Evolutionary conservation across 2,888 invertebrate genomes (phyloP).

Genomic region (Cryptocephalus moraei): DNA sequence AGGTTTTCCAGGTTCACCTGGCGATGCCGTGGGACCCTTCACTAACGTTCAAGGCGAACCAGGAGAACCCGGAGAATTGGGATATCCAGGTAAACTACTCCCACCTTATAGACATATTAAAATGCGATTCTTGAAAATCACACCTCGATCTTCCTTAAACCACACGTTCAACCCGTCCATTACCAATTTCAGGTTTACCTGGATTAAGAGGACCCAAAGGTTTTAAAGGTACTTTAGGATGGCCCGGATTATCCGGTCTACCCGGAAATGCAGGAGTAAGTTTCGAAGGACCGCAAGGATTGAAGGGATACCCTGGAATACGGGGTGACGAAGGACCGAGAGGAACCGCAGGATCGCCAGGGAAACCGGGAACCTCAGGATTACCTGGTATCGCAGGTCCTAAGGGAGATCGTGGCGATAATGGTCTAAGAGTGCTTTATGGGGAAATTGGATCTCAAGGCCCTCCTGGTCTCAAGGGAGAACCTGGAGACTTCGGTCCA

Average conservation of each 20-base stretch:
- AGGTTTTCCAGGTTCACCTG: conserved; percentile 18
- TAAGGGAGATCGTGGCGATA: conserved; percentile 46
- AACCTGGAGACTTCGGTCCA: conserved; percentile 33
- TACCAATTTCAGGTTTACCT: conserved; percentile 29
- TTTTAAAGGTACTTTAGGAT: conserved; percentile 45
- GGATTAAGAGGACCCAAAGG: conserved; percentile 41
- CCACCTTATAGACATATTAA: too few species aligned
- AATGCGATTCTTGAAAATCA: too few species aligned
- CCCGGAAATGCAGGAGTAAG: conserved; percentile 32
- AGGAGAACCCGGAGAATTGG: conserved; percentile 36
- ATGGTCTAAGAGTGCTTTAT: conserved; percentile 43
- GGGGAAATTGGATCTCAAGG: conserved; percentile 39
- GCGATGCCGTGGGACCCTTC: conserved; percentile 15
- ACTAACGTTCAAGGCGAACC: conserved; percentile 29
- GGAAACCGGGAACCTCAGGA: conserved; percentile 26
- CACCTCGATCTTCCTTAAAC: too few species aligned
- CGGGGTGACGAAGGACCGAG: conserved; percentile 54
- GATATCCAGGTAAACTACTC: neutral
- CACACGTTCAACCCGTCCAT: too few species aligned
- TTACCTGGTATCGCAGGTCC: conserved; percentile 32
- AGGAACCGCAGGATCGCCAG: conserved; percentile 40
- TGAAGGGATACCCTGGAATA: conserved; percentile 57
- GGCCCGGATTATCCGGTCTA: conserved; percentile 42
- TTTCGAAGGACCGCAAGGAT: conserved; percentile 46
- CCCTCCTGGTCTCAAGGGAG: conserved; percentile 34